phyloP scores from a whole-genome alignment of 2,797 vertebrate genomes.

The Sciurus vulgaris region DNA sequence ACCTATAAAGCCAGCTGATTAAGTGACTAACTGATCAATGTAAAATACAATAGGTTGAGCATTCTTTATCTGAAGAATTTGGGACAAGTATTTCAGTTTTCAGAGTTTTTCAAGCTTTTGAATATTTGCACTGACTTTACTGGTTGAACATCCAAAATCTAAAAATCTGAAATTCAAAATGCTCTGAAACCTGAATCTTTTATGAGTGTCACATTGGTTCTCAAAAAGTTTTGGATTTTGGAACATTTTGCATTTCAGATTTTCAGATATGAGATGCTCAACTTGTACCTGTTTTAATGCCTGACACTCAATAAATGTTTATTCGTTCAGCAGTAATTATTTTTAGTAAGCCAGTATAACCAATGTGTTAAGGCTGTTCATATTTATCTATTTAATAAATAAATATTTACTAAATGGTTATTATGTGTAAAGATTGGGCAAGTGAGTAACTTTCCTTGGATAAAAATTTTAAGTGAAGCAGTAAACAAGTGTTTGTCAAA shows the following conservation, averaged over 20 bases:
- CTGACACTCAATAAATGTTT: neutral
- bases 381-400: constrained; percentile 1
- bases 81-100: neutral
- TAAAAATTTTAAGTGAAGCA: neutral
- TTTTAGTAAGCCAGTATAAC: neutral
- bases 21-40: neutral
- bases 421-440: neutral
- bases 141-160: neutral
- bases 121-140: neutral
- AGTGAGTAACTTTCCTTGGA: neutral
- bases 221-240: neutral
- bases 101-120: neutral
- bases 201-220: neutral
- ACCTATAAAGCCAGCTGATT: neutral
- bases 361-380: neutral
- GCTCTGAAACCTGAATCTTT: neutral
- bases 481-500: neutral
- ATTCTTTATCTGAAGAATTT: neutral
- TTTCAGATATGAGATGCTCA: neutral
- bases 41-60: neutral
- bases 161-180: neutral
- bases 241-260: neutral
- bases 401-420: constrained; percentile 17
- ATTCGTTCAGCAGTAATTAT: constrained; percentile 2
- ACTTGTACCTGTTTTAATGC: neutral